Conservation (phyloP, 2,113 vertebrate species). For the Neogale vison region DNA sequence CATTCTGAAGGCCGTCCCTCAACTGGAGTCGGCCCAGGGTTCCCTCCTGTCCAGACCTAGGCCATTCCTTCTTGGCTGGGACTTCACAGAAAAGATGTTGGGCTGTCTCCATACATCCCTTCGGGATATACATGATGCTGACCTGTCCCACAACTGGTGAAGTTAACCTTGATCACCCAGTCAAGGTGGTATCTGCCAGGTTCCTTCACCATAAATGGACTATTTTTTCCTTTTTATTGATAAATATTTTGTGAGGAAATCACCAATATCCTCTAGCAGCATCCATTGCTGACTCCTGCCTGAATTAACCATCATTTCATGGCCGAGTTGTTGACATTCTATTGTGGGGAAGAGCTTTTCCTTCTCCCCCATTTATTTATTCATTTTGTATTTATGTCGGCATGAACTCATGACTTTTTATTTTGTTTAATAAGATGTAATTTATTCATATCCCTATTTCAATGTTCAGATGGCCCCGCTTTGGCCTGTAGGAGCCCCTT, state of each 20-base stretch:
- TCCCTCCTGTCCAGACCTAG: neutral
- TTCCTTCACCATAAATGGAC: neutral
- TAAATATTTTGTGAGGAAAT: neutral
- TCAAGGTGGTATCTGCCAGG: neutral
- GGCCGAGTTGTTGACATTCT: neutral
- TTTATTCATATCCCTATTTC: neutral
- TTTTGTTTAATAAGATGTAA: neutral
- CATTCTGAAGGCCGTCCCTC: neutral
- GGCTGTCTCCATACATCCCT: neutral
- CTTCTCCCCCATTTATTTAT: neutral
- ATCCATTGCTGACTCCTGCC: neutral
- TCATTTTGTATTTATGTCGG: neutral
- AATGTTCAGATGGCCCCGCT: neutral
- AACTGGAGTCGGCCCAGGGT: neutral
- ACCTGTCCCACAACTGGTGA: neutral
- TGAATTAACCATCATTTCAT: neutral
- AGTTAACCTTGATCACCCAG: neutral
- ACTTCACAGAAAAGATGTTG: neutral
- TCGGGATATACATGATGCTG: no score
- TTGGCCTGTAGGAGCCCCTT: neutral
- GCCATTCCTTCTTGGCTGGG: neutral
- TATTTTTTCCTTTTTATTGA: neutral
- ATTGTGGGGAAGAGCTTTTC: neutral
- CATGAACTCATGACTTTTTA: neutral
- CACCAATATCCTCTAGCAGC: neutral